Evolutionary conservation across 2,113 vertebrate genomes (phyloP).

Genomic region (Hylia prasina): DNA sequence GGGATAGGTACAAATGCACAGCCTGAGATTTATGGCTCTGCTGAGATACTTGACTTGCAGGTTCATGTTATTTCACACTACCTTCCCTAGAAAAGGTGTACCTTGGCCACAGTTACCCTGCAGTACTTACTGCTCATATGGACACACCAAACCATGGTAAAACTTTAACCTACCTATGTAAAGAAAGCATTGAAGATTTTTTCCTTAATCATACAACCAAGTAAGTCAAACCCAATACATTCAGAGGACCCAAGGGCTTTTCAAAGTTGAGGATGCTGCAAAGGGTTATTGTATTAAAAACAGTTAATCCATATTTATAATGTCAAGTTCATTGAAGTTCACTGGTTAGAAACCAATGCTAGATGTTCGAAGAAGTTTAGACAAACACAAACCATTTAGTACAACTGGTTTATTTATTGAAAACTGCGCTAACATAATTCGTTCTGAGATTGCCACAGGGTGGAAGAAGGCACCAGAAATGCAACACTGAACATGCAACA

Average conservation of each 20-base stretch:
- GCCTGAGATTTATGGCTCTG: neutral
- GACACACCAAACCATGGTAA: rapidly evolving
- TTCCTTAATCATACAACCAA: neutral
- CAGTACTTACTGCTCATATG: neutral
- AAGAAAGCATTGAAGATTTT: neutral
- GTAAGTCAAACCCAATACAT: neutral
- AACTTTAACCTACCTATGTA: neutral
- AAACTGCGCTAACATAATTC: neutral
- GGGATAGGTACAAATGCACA: neutral
- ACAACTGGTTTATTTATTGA: neutral
- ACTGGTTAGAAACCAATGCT: neutral
- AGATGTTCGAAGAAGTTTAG: neutral
- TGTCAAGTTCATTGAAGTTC: neutral
- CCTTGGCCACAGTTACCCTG: neutral
- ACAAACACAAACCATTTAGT: neutral
- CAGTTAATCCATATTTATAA: neutral
- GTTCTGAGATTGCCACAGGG: neutral
- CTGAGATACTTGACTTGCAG: neutral
- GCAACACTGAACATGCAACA: rapidly evolving
- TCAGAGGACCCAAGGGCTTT: neutral
- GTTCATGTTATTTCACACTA: neutral
- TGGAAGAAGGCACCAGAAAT: neutral
- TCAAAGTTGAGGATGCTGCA: neutral
- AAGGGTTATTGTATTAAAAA: neutral
- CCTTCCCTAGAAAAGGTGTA: neutral